These are phyloP conservation scores for Candoia aspera DNA, from an alignment of 2,113 vertebrate genomes.

Conservation along the genomic window DNA sequence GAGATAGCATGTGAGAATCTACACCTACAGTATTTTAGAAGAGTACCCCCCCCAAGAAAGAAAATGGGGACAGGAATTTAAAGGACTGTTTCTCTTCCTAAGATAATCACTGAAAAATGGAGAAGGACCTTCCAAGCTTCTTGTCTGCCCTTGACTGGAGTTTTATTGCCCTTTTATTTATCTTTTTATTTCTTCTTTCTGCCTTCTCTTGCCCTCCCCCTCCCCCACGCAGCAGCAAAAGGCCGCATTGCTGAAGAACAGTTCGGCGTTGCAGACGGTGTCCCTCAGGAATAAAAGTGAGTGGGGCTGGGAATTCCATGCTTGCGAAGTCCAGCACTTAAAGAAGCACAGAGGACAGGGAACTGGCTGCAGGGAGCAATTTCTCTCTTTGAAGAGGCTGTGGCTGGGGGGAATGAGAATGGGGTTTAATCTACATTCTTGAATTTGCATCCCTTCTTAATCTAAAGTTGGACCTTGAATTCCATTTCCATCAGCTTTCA, in stretches of 20 bases:
- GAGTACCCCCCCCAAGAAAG: background rate
- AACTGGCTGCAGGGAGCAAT: background rate
- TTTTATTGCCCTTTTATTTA: background rate
- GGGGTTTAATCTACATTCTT: background rate
- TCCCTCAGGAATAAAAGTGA: conserved; percentile 86
- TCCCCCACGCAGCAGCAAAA: conserved; percentile 85
- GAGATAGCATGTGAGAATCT: background rate
- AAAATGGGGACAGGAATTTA: background rate
- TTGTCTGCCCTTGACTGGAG: background rate
- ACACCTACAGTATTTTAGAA: background rate
- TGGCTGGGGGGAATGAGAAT: too few species aligned
- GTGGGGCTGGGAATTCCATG: conserved; percentile 40
- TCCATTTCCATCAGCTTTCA: background rate
- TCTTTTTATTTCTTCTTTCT: background rate
- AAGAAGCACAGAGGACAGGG: too few species aligned
- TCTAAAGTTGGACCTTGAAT: background rate
- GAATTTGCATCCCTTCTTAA: background rate
- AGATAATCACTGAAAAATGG: too few species aligned
- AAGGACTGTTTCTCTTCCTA: background rate
- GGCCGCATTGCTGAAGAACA: conserved; percentile 82
- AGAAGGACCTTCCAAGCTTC: background rate
- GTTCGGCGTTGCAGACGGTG: conserved; percentile 85
- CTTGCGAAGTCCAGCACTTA: background rate
- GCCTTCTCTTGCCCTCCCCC: background rate
- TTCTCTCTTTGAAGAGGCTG: background rate